phyloP scores from a whole-genome alignment of 2,888 invertebrate species.

The Nebria brevicollis region DNA sequence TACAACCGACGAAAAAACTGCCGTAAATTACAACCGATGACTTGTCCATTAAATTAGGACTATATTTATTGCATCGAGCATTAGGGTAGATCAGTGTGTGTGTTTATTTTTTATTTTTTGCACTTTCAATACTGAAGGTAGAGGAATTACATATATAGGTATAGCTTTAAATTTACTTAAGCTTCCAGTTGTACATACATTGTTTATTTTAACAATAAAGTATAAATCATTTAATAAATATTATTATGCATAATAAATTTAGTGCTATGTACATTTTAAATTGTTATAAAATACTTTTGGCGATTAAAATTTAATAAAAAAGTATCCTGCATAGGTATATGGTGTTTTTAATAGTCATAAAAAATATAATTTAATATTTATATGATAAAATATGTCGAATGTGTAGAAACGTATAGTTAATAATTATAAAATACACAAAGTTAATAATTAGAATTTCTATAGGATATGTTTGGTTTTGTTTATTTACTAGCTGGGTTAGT shows the following conservation, averaged over 20 bases:
- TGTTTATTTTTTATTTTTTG: background rate
- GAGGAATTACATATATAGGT: no score
- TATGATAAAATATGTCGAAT: background rate
- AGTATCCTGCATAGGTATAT: no score
- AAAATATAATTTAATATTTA: background rate
- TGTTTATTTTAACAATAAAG: no score
- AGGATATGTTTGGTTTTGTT: background rate
- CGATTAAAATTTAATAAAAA: no score
- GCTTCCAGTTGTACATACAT: no score
- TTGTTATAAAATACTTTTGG: no score
- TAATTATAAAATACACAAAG: constrained; percentile 6
- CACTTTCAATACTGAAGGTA: no score
- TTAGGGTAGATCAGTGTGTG: constrained; percentile 55
- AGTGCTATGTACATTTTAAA: no score
- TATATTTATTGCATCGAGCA: constrained; percentile 56
- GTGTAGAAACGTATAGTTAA: background rate
- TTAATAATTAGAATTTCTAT: constrained; percentile 13
- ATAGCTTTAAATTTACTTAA: no score
- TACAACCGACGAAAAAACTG: constrained; percentile 59
- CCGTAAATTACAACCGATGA: constrained; percentile 58
- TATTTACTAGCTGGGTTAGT: background rate
- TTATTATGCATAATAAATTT: no score
- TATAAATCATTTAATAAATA: no score
- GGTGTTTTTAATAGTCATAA: no score
- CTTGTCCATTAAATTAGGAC: constrained; percentile 61